phyloP scores from a whole-genome alignment of 2,113 vertebrate genomes.

The Lepus europaeus region DNA sequence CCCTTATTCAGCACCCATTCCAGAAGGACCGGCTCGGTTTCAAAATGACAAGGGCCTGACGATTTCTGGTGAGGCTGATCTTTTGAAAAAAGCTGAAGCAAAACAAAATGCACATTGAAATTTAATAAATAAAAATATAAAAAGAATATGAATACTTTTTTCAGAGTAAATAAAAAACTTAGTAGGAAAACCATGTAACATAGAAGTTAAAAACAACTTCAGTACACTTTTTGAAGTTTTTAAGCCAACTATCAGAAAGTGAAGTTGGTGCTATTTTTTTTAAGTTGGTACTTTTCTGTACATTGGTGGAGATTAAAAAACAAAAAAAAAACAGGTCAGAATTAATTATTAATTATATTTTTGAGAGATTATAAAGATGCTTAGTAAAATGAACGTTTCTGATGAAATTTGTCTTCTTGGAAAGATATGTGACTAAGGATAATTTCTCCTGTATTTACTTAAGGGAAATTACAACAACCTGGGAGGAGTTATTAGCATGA shows the following conservation, averaged over 20 bases:
- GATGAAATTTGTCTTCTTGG: not conserved
- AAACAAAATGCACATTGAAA: not conserved
- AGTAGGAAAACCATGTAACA: not conserved
- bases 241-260: not conserved
- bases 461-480: not conserved
- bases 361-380: not conserved
- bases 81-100: not conserved
- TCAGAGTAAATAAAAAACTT: not conserved
- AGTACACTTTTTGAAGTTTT: not conserved
- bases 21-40: not conserved
- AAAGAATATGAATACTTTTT: not conserved
- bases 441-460: not conserved
- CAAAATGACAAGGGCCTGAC: not conserved
- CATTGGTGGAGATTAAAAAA: not conserved
- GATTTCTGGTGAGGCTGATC: not conserved
- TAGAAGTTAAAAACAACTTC: not conserved
- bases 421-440: not conserved
- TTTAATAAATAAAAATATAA: not conserved
- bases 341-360: constrained; percentile 28
- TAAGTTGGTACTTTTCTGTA: not conserved
- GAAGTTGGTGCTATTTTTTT: not conserved
- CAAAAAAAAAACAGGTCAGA: not conserved
- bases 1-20: not conserved
- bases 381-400: not conserved
- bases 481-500: not conserved